Percentiles rank a stretch among this genome's conserved stretches.
Conservation (phyloP, 2,888 invertebrate genomes). For the Eurois occulta region DNA sequence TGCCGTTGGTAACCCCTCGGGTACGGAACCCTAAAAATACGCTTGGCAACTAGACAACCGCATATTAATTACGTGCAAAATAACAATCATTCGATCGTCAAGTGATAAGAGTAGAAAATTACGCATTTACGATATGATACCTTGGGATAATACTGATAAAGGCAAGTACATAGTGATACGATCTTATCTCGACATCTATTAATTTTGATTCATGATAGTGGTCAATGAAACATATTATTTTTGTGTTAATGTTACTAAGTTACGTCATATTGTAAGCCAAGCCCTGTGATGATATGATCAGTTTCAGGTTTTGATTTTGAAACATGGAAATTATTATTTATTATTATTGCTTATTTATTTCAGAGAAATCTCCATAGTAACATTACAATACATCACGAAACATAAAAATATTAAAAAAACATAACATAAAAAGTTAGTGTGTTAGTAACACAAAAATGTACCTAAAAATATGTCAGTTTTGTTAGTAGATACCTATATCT, state of each 20-base stretch:
- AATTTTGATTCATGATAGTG: slow-evolving; percentile 53
- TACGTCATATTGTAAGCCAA: background rate
- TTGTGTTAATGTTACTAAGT: background rate
- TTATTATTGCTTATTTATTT: no score
- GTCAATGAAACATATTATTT: slow-evolving; percentile 12
- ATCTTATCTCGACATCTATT: slow-evolving; percentile 50
- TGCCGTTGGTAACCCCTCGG: no score
- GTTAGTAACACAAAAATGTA: no score
- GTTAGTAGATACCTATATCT: no score
- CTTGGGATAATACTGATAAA: slow-evolving; percentile 48
- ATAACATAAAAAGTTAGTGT: no score
- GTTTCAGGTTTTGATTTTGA: background rate
- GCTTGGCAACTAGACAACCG: background rate
- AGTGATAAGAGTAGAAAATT: slow-evolving; percentile 47
- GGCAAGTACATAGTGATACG: slow-evolving; percentile 2
- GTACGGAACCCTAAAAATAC: no score
- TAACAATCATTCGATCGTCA: slow-evolving; percentile 25
- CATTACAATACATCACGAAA: no score
- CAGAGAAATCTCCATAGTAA: no score
- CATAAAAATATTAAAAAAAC: no score
- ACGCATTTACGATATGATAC: slow-evolving; percentile 39
- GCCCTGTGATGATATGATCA: background rate
- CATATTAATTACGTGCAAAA: slow-evolving; percentile 17
- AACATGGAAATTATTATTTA: no score
- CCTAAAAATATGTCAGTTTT: no score